These are phyloP conservation scores for Brachyistius frenatus DNA, from an alignment of 2,113 vertebrate species.

Conservation along the genomic window DNA sequence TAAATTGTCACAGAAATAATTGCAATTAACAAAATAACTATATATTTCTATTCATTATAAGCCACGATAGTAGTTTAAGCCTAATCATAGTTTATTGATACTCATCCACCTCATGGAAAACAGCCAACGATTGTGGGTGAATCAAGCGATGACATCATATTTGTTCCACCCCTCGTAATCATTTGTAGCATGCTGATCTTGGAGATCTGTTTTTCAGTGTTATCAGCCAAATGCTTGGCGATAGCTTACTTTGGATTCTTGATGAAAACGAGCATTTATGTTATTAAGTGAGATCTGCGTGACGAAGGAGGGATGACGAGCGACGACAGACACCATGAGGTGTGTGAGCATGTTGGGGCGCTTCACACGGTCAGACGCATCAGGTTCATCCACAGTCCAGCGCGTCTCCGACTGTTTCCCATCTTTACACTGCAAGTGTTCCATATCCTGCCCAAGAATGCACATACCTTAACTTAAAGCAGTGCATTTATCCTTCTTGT, in stretches of 20 bases:
- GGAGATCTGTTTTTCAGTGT: constrained; percentile 32
- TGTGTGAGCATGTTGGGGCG: constrained; percentile 62
- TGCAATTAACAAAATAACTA: too few species aligned
- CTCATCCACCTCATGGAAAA: too few species aligned
- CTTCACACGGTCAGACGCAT: constrained; percentile 40
- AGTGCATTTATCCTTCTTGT: constrained; percentile 38
- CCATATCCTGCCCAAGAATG: constrained; percentile 71
- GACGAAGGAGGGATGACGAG: constrained; percentile 19
- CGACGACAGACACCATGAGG: constrained; percentile 31
- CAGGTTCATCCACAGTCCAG: constrained; percentile 77
- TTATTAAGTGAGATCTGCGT: constrained; percentile 29
- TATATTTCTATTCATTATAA: too few species aligned
- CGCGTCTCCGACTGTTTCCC: constrained; percentile 36
- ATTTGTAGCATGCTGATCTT: constrained; percentile 25
- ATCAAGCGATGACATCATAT: too few species aligned
- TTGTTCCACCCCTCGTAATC: background rate
- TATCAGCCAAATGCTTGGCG: constrained; percentile 3
- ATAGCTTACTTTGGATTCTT: constrained; percentile 1
- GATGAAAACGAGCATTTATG: background rate
- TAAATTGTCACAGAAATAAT: too few species aligned
- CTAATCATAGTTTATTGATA: too few species aligned
- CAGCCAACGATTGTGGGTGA: too few species aligned
- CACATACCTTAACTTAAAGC: constrained; percentile 59
- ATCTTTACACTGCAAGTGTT: constrained; percentile 73
- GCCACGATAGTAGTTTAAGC: too few species aligned